phyloP scores from a whole-genome alignment of 2,888 invertebrate species.

The Mesoligia furuncula region DNA sequence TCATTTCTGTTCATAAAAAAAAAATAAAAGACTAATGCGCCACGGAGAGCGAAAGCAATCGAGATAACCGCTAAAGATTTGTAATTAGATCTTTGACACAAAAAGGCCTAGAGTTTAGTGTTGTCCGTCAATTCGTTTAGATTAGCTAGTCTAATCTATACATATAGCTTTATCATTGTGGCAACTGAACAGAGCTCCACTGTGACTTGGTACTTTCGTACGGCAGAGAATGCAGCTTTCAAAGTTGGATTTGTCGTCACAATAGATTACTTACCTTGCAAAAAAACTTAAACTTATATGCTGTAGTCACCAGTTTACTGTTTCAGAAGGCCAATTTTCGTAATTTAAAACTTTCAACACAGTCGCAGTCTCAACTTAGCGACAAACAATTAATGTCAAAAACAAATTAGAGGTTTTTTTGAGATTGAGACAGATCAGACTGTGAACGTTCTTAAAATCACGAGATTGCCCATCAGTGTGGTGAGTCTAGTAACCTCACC shows the following conservation, averaged over 20 bases:
- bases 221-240: background rate
- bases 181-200: slow-evolving; percentile 31
- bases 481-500: background rate
- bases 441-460: too few relatives aligned
- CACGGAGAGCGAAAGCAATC: slow-evolving; percentile 64
- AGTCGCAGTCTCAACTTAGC: too few relatives aligned
- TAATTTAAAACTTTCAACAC: too few relatives aligned
- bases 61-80: slow-evolving; percentile 64
- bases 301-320: background rate
- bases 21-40: slow-evolving; percentile 27
- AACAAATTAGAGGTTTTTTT: too few relatives aligned
- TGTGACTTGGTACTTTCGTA: slow-evolving; percentile 26
- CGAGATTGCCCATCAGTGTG: background rate
- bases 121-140: slow-evolving; percentile 52
- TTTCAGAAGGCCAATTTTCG: background rate
- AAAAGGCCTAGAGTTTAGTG: slow-evolving; percentile 59
- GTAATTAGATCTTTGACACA: slow-evolving; percentile 65
- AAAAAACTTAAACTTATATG: background rate
- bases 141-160: slow-evolving; percentile 52
- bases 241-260: background rate
- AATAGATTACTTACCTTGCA: background rate
- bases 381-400: too few relatives aligned
- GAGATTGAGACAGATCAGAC: too few relatives aligned
- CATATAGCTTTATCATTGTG: slow-evolving; percentile 47
- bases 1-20: slow-evolving; percentile 58